Percentiles rank a stretch among this genome's conserved stretches.
These are phyloP conservation scores for Drosophila asahinai DNA, from an alignment of 1,140 invertebrate species.

Conservation along the genomic window DNA sequence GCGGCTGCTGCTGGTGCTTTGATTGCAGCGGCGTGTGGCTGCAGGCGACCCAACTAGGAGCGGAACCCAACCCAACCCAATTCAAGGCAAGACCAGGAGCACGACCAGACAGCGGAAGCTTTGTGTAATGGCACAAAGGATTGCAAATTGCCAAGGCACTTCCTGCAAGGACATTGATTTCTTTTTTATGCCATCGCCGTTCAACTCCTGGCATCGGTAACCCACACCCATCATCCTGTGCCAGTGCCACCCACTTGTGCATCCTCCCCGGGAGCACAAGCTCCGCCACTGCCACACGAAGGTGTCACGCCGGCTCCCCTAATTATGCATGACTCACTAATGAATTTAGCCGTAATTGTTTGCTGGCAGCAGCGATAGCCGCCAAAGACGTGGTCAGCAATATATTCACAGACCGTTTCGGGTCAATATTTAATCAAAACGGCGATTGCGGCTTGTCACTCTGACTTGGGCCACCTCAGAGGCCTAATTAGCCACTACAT, in stretches of 20 bases:
- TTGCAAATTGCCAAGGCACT: conserved; percentile 81
- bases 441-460: conserved; percentile 52
- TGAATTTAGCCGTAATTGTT: conserved; percentile 69
- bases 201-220: conserved; percentile 11
- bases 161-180: conserved; percentile 79
- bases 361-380: conserved; percentile 32
- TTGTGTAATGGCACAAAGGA: conserved; percentile 84
- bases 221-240: not conserved
- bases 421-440: conserved; percentile 73
- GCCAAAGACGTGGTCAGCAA: conserved; percentile 36
- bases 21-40: conserved; percentile 74
- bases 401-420: conserved; percentile 16
- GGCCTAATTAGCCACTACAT: conserved; percentile 37
- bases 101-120: conserved; percentile 67
- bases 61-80: not conserved
- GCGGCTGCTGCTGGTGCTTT: conserved; percentile 66
- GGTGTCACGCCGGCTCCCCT: conserved; percentile 39
- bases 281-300: conserved; percentile 11
- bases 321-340: conserved; percentile 65
- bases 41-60: conserved; percentile 61
- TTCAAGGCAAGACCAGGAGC: conserved; percentile 23
- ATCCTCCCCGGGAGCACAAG: not conserved
- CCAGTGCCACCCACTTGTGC: not conserved
- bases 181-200: conserved; percentile 45
- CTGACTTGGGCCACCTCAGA: conserved; percentile 45